Evolutionary conservation across 2,797 vertebrate genomes (phyloP).

Genomic region (Micropoecilia bifurca): DNA sequence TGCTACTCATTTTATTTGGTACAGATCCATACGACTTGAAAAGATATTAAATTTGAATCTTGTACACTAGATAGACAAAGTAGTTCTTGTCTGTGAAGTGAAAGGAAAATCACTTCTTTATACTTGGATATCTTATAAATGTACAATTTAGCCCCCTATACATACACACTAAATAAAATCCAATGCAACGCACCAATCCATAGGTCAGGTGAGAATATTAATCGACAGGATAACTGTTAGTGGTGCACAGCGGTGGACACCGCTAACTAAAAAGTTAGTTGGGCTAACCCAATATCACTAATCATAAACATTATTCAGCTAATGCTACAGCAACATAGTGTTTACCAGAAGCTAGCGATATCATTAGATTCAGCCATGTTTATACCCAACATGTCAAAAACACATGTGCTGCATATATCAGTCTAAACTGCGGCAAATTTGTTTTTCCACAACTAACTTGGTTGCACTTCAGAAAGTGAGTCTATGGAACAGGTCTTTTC

Average conservation of each 20-base stretch:
- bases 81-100: background rate
- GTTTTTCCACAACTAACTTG: background rate
- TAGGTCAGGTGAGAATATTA: background rate
- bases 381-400: background rate
- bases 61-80: background rate
- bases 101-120: background rate
- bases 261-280: background rate
- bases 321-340: too few relatives aligned
- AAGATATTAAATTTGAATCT: background rate
- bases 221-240: background rate
- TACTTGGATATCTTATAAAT: background rate
- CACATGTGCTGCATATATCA: background rate
- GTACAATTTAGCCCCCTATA: background rate
- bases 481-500: background rate
- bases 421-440: background rate
- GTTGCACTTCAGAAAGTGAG: background rate
- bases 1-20: conserved; percentile 11
- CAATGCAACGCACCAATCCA: background rate
- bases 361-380: background rate
- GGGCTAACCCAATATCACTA: too few relatives aligned
- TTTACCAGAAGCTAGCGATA: too few relatives aligned
- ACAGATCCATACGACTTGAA: background rate
- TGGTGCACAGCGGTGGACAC: background rate
- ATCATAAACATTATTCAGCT: too few relatives aligned
- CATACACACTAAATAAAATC: background rate